Percentiles rank a stretch among this genome's conserved stretches.
phyloP scores from a whole-genome alignment of 2,113 vertebrate genomes.

The Crotalus viridis region DNA sequence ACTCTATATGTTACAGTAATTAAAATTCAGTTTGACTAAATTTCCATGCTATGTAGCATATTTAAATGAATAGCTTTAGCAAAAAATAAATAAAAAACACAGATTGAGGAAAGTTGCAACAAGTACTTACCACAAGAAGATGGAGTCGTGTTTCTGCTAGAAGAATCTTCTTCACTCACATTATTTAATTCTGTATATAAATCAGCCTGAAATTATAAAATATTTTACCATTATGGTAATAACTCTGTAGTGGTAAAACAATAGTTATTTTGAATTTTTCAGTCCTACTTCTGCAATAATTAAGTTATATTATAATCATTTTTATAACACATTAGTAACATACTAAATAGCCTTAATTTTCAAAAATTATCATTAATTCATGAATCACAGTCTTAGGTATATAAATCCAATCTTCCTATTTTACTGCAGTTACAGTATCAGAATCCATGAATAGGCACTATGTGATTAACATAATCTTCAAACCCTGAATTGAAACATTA shows the following conservation, averaged over 20 bases:
- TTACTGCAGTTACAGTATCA: not conserved
- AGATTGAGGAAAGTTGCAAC: not conserved
- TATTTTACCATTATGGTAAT: not conserved
- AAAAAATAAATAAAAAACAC: not conserved
- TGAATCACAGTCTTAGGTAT: not conserved
- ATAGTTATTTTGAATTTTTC: not conserved
- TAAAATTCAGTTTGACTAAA: not conserved
- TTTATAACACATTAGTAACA: not conserved
- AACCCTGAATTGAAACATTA: not conserved
- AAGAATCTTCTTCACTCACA: conserved; percentile 43
- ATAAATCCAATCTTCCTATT: not conserved
- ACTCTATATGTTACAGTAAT: not conserved
- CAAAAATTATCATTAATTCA: not conserved
- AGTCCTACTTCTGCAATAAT: not conserved
- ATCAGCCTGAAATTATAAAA: conserved; percentile 66
- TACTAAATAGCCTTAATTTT: not conserved
- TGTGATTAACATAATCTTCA: not conserved
- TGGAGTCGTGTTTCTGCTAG: conserved; percentile 22
- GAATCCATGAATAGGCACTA: not conserved
- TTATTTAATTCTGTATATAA: conserved; percentile 38
- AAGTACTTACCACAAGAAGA: conserved; percentile 66
- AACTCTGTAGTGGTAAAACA: not conserved
- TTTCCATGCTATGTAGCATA: not conserved
- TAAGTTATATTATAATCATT: not conserved
- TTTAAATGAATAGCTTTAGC: not conserved